Evolutionary conservation across 2,113 vertebrate genomes (phyloP).

Genomic region (Litocranius walleri): DNA sequence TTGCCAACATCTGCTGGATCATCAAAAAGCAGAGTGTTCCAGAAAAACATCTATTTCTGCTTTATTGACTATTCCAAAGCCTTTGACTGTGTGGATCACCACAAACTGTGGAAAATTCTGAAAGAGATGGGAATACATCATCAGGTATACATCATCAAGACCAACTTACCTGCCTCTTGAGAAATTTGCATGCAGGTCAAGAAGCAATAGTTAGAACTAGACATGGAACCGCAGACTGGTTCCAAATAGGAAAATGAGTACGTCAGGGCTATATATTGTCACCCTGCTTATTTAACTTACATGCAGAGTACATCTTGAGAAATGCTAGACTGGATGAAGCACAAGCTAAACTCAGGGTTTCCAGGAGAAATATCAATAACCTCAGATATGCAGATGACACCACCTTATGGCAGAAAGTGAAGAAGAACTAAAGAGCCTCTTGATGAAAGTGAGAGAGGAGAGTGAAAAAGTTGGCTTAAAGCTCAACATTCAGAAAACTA

Average conservation of each 20-base stretch:
- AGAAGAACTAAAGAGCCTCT: not conserved
- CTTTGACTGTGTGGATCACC: not conserved
- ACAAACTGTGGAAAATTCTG: not conserved
- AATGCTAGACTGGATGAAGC: rapidly evolving
- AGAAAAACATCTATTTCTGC: not conserved
- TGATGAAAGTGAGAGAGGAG: not conserved
- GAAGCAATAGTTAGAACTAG: not conserved
- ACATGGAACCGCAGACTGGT: not conserved
- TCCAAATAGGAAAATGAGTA: not conserved
- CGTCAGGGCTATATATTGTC: not conserved
- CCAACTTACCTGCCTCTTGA: not conserved
- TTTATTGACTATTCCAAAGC: not conserved
- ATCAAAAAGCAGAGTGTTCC: not conserved
- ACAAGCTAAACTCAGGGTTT: not conserved
- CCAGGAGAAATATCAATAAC: not conserved
- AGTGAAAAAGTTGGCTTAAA: not conserved
- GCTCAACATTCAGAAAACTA: not conserved
- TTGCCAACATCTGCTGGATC: not conserved
- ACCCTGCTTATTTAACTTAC: not conserved
- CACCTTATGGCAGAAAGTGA: not conserved
- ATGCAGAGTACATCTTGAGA: not conserved
- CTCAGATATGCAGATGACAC: not conserved
- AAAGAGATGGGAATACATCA: not conserved
- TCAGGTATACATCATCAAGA: not conserved
- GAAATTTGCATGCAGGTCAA: not conserved